phyloP scores from a whole-genome alignment of 2,888 invertebrate genomes.

The Orthosia gracilis region DNA sequence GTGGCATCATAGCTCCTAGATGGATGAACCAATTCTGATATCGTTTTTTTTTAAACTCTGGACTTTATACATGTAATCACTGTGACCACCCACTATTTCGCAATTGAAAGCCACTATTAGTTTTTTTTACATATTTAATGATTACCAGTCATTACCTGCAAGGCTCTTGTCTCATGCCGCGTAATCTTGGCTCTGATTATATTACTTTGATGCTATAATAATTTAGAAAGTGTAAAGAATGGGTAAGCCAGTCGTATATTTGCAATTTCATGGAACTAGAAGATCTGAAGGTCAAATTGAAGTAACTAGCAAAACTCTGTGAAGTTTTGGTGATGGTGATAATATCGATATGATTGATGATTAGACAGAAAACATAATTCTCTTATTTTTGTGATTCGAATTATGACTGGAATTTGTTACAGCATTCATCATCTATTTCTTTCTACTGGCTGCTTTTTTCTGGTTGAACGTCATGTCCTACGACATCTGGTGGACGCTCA shows the following conservation, averaged over 20 bases:
- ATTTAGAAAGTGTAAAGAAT: not conserved
- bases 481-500: conserved; percentile 95
- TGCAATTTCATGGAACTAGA: too few species aligned
- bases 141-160: not conserved
- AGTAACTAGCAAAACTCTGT: not conserved
- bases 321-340: too few species aligned
- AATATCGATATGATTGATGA: not conserved
- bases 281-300: too few species aligned
- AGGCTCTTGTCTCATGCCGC: too few species aligned
- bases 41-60: too few species aligned
- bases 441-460: conserved; percentile 92
- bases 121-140: not conserved
- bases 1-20: too few species aligned
- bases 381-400: not conserved
- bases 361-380: not conserved
- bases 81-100: not conserved
- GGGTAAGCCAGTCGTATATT: too few species aligned
- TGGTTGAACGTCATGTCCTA: conserved; percentile 95
- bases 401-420: conserved; percentile 70
- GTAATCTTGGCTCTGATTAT: not conserved
- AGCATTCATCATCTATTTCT: conserved; percentile 93
- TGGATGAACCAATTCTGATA: too few species aligned
- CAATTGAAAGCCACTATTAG: conserved; percentile 9
- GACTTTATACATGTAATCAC: too few species aligned
- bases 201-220: not conserved